A percentile compares a stretch with the other conserved stretches of the same genome.
phyloP scores from a whole-genome alignment of 2,113 vertebrate species.

The Cettia cetti region DNA sequence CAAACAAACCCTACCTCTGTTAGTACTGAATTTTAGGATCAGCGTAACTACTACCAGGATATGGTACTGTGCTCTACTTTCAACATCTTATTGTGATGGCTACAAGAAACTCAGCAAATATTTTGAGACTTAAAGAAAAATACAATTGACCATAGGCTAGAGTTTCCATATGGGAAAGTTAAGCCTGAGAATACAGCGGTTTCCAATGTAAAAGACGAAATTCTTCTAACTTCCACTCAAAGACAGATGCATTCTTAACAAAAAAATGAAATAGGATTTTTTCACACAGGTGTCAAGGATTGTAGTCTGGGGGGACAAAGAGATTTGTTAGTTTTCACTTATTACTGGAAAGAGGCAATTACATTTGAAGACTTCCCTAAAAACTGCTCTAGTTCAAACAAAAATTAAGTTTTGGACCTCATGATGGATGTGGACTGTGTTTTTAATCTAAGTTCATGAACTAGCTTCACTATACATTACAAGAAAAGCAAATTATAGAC shows the following conservation, averaged over 20 bases:
- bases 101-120: not conserved
- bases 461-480: not conserved
- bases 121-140: not conserved
- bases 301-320: not conserved
- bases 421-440: not conserved
- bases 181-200: not conserved
- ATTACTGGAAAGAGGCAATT: not conserved
- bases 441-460: not conserved
- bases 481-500: not conserved
- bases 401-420: not conserved
- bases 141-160: not conserved
- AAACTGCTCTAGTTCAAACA: not conserved
- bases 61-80: not conserved
- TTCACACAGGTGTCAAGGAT: not conserved
- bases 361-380: not conserved
- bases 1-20: not conserved
- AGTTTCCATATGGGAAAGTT: not conserved
- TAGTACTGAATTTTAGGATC: not conserved
- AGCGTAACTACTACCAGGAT: not conserved
- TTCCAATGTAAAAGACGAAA: not conserved
- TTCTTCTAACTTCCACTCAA: not conserved
- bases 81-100: too few species aligned
- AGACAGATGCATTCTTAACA: not conserved
- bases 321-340: not conserved
- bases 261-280: not conserved